Evolutionary conservation across 2,113 vertebrate species (phyloP).

Genomic region (Psephotus haematonotus): DNA sequence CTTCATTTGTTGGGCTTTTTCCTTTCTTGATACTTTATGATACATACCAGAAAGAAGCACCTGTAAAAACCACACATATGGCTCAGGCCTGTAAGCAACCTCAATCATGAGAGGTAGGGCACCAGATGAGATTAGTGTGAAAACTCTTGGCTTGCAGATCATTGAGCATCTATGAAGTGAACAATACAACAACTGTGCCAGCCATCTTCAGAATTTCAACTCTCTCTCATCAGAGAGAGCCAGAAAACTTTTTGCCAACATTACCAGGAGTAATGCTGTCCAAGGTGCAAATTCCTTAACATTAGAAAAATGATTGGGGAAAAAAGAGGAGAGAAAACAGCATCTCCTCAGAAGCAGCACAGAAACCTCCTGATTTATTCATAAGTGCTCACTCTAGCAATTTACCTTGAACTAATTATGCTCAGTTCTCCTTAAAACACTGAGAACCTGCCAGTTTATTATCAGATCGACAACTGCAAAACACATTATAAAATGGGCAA

Average conservation of each 20-base stretch:
- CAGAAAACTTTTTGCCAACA: neutral
- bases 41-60: constrained; percentile 41
- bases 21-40: neutral
- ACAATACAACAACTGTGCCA: neutral
- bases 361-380: neutral
- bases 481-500: neutral
- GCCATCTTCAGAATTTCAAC: neutral
- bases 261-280: neutral
- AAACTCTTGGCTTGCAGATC: neutral
- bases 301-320: fast-evolving
- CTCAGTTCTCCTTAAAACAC: neutral
- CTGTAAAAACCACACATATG: neutral
- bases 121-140: neutral
- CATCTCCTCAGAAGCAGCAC: neutral
- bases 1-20: neutral
- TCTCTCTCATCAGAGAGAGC: neutral
- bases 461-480: neutral
- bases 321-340: neutral
- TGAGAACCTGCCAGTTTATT: neutral
- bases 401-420: neutral
- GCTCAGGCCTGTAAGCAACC: neutral
- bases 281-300: neutral
- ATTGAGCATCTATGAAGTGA: neutral
- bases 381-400: neutral
- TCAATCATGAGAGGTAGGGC: neutral